Conservation (phyloP, 2,113 vertebrate species). For the Elachura formosa region DNA sequence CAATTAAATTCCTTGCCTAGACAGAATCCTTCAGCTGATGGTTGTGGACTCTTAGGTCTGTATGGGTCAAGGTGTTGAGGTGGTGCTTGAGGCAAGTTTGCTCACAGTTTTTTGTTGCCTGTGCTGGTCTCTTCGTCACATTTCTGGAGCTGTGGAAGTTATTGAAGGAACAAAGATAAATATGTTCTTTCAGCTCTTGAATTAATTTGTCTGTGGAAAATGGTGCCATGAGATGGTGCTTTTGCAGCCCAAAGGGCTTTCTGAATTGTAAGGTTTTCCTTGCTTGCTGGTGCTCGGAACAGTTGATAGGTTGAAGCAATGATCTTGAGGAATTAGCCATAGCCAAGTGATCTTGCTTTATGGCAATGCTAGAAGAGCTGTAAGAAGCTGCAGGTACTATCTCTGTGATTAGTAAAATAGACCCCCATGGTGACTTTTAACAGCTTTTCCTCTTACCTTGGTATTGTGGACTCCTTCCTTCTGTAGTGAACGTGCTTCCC, state of each 20-base stretch:
- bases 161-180: background rate
- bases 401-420: background rate
- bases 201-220: background rate
- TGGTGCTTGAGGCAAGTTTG: background rate
- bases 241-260: background rate
- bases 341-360: background rate
- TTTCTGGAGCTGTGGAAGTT: background rate
- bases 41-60: background rate
- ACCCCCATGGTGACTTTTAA: background rate
- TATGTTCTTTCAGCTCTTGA: background rate
- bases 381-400: background rate
- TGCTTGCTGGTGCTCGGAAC: accelerated
- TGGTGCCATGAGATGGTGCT: background rate
- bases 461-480: background rate
- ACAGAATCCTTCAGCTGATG: background rate
- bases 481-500: background rate
- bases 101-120: background rate
- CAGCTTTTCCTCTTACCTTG: background rate
- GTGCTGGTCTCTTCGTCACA: background rate
- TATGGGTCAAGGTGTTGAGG: background rate
- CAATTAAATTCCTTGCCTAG: background rate
- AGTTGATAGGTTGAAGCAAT: background rate
- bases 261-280: background rate
- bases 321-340: background rate
- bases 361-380: background rate